A percentile compares a stretch with the other conserved stretches of the same genome.
These are phyloP conservation scores for Pelodytes ibericus DNA, from an alignment of 2,797 vertebrate genomes.

Conservation along the genomic window DNA sequence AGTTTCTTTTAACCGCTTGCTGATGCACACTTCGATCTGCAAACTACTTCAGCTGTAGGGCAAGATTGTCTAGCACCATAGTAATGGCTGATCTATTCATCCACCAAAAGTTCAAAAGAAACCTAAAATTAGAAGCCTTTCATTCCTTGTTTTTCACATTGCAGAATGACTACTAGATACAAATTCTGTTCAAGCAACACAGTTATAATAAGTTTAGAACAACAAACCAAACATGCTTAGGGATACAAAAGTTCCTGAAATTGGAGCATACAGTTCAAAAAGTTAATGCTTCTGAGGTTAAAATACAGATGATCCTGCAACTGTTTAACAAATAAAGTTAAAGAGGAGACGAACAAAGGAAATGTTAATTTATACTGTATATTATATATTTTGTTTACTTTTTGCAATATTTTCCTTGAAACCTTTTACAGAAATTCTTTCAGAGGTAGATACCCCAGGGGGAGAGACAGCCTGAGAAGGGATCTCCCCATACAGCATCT, in stretches of 20 bases:
- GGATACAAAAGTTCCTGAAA: slow-evolving; percentile 14
- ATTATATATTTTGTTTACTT: too few species aligned
- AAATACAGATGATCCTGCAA: too few species aligned
- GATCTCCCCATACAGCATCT: too few species aligned
- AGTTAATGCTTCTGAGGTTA: neutral
- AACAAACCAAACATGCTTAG: slow-evolving; percentile 17
- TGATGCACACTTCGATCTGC: neutral
- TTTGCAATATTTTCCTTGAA: too few species aligned
- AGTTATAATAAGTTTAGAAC: slow-evolving; percentile 31
- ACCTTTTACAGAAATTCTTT: too few species aligned
- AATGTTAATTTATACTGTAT: too few species aligned
- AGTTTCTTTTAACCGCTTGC: slow-evolving; percentile 7
- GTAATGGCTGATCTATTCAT: slow-evolving; percentile 42
- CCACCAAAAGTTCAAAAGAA: slow-evolving; percentile 37
- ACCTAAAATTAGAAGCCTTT: slow-evolving; percentile 39
- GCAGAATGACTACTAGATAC: slow-evolving; percentile 37
- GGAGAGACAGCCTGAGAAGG: too few species aligned
- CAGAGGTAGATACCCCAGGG: too few species aligned
- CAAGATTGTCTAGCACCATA: slow-evolving; percentile 32
- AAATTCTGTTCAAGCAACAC: slow-evolving; percentile 40
- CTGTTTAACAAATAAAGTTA: too few species aligned
- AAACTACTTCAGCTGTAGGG: slow-evolving; percentile 9
- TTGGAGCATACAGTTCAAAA: slow-evolving; percentile 8
- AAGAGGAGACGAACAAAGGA: too few species aligned
- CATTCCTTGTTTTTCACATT: slow-evolving; percentile 43